phyloP scores from a whole-genome alignment of 2,888 invertebrate genomes.

The Tipula unca region DNA sequence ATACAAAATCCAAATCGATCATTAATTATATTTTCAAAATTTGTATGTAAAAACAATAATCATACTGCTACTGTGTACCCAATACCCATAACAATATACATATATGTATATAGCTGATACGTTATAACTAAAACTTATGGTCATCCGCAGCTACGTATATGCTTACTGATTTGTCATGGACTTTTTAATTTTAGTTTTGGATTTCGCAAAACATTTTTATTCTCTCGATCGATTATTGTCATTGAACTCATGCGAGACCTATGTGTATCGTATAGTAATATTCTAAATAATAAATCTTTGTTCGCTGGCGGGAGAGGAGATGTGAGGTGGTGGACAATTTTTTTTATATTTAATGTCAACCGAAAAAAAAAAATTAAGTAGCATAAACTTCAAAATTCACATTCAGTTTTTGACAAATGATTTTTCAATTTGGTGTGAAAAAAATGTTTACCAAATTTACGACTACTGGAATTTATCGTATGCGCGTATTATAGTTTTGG shows the following conservation, averaged over 20 bases:
- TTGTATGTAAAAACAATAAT: background rate
- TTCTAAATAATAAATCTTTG: background rate
- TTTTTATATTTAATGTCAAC: background rate
- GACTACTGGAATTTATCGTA: background rate
- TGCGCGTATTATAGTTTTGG: background rate
- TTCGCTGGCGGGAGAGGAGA: background rate
- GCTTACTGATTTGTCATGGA: background rate
- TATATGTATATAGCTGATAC: background rate
- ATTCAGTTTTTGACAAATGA: background rate
- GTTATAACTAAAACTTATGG: background rate
- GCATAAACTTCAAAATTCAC: background rate
- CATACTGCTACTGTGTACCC: background rate
- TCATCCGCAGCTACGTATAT: background rate
- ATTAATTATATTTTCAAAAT: constrained; percentile 1
- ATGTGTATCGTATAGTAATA: background rate
- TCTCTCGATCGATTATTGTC: background rate
- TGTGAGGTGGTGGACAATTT: background rate
- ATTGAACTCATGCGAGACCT: background rate
- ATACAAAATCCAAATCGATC: background rate
- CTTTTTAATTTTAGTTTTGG: background rate
- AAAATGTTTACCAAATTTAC: background rate
- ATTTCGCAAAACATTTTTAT: background rate
- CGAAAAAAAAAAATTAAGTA: background rate
- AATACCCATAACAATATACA: background rate
- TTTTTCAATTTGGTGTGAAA: constrained; percentile 14